Evolutionary conservation across 2,888 invertebrate genomes (phyloP).

Genomic region (Thymelicus acteon): DNA sequence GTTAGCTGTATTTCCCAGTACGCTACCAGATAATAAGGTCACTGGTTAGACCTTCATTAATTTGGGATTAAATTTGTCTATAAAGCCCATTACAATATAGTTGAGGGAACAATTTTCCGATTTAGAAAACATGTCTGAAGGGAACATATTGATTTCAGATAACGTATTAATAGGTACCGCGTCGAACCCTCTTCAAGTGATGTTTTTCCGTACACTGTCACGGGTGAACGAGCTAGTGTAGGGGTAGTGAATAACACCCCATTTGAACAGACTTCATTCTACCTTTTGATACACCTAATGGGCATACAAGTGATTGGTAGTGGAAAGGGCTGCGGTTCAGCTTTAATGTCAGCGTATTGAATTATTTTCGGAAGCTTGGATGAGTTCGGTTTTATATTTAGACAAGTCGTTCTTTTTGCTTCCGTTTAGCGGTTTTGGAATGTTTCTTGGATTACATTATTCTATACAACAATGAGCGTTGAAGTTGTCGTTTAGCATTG

Average conservation of each 20-base stretch:
- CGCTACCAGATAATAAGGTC: no score
- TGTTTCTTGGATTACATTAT: not conserved
- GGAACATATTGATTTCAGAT: constrained; percentile 16
- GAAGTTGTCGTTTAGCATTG: no score
- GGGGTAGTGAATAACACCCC: constrained; percentile 7
- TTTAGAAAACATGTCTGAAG: constrained; percentile 6
- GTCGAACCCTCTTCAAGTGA: constrained; percentile 26
- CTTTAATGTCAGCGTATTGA: constrained; percentile 1
- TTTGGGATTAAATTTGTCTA: no score
- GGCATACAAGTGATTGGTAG: constrained; percentile 2
- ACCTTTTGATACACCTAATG: constrained; percentile 1
- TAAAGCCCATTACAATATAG: not conserved
- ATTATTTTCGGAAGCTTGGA: not conserved
- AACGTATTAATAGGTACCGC: constrained; percentile 25
- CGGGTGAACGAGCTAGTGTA: constrained; percentile 17
- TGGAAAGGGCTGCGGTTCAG: not conserved
- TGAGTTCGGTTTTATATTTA: not conserved
- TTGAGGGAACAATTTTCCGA: constrained; percentile 1
- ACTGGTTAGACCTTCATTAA: no score
- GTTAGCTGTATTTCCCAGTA: no score
- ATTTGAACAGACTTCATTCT: constrained; percentile 19
- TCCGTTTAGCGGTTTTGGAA: not conserved
- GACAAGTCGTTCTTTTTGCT: constrained; percentile 12
- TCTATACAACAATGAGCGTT: no score
- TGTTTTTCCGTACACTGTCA: constrained; percentile 14